Base-by-base conservation (phyloP, 2,888 invertebrate species). In the Graphium colonna region DNA sequence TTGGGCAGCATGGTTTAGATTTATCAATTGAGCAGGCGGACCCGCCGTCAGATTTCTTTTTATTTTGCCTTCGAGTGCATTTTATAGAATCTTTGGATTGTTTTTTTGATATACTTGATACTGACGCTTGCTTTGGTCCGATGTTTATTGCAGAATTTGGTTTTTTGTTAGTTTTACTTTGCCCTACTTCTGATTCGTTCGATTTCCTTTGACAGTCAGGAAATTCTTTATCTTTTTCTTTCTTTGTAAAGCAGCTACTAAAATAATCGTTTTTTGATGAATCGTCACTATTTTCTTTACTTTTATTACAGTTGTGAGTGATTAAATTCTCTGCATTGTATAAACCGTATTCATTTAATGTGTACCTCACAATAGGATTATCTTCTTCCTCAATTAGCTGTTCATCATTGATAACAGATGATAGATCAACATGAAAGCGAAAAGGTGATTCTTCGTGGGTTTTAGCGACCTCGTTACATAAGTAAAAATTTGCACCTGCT, bases 121-220 rank as follows among this genome's bases (percentile, higher is more conserved):
- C 17, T 7, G 43, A n/a, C 1, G 21, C 3, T 21, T 5, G n/a
- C 38, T 52, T 52, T 26, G 15, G 0, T 8, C 18, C 13, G 12
- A 43, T 3, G 12, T 31, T 48, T n/a, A 21, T 48, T 26, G 17
- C 10, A 1, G 52, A 52, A 31, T 43, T 38, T 26, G 17, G 21
- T 13, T 26, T 13, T 12, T 48, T 44, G 8, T 39, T 26, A 13
- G 15, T n/a, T 21, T 17, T 43, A 44, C 39, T 48, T 21, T 48
- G 13, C 15, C 26, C 39, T 2, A 31, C 31, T 13, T 5, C 3
- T 9, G 17, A 3, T 15, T 12, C 31, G 8, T 43, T 49, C 9
- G 43, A 17, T 31, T 44, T 53, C n/a, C 44, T 38, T 15, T 53
- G 8, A 10, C 50, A 54, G 1, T 28, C 47, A 45, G 0, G 15